Percentiles rank a stretch among this genome's conserved stretches.
Evolutionary conservation across 1,140 invertebrate species (phyloP).

Genomic region (Pemphigus obesinymphae): DNA sequence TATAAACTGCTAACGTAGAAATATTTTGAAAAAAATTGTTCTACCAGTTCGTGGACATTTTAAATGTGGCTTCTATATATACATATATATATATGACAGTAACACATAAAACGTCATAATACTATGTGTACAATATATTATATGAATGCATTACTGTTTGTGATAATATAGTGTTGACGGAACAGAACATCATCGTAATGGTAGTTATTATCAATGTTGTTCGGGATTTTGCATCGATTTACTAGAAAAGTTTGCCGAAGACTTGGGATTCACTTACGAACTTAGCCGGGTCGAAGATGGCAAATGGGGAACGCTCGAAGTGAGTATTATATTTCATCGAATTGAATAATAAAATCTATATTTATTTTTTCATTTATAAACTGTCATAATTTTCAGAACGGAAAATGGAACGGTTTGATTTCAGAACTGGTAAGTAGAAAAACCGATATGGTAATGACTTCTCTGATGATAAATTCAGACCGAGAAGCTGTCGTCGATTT

Average conservation of each 20-base stretch:
- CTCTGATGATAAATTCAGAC: conserved; percentile 95
- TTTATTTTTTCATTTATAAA: background rate
- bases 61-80: too few species aligned
- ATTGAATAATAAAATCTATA: too few species aligned
- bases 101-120: too few species aligned
- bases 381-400: conserved; percentile 58
- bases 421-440: conserved; percentile 87
- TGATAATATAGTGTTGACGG: too few species aligned
- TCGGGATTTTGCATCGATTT: conserved; percentile 97
- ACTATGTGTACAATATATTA: too few species aligned
- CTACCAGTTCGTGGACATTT: too few species aligned
- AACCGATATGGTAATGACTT: conserved; percentile 94
- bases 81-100: too few species aligned
- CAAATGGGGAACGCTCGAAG: conserved; percentile 84
- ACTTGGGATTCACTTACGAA: conserved; percentile 93
- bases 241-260: conserved; percentile 81
- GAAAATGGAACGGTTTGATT: conserved; percentile 96
- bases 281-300: conserved; percentile 90
- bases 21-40: too few species aligned
- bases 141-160: too few species aligned
- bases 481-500: conserved; percentile 90
- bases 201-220: conserved; percentile 86
- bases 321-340: conserved; percentile 44
- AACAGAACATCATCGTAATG: conserved; percentile 75
- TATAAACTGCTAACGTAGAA: too few species aligned